Evolutionary conservation across 2,888 invertebrate genomes (phyloP), one percentile per base, ranked within the genome.

Genomic region (Pammene aurita): DNA sequence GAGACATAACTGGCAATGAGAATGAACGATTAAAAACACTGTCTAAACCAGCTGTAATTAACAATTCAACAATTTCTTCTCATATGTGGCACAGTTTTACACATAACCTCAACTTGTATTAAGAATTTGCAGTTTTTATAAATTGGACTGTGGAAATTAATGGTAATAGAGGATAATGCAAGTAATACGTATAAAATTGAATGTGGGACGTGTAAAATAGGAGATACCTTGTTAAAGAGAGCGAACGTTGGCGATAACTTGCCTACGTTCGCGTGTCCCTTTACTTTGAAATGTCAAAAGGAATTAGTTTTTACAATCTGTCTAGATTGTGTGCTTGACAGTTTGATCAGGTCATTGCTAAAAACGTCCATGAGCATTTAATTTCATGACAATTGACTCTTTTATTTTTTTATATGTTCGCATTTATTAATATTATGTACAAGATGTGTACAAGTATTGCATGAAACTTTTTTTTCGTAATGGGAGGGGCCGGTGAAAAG

Each of bases 181-280:
- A 35, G 46, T 34, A 13, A 34, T 13, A 41, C 0, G 11, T 18
- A 13, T n/a, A 58, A 18, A 16, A 60, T 50, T 44, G 10, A 42
- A 44, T 14, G 14, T 57, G 50, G 66, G 68, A 72, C 38, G 69
- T 62, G 70, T 75, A 76, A 46, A 74, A 69, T 62, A 26, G 41
- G 70, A 73, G 76, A 78, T 90, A 92, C 91, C 91, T 91, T 85
- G 75, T 84, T 83, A 82, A 87, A 84, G 80, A 80, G 80, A 78
- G 82, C 90, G 87, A 91, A 89, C 90, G 85, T 78, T 84, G 89
- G 90, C 89, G 75, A 83, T 78, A 85, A 76, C 81, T 79, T 81
- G 90, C 90, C 91, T 88, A 86, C 86, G 91, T 92, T 92, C 90
- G 89, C 91, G 90, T 91, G 91, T 90, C 88, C 85, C 83, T 85